A percentile compares a stretch with the other conserved stretches of the same genome.
Conservation (phyloP, 1,140 invertebrate species). For the Oedothorax gibbosus region DNA sequence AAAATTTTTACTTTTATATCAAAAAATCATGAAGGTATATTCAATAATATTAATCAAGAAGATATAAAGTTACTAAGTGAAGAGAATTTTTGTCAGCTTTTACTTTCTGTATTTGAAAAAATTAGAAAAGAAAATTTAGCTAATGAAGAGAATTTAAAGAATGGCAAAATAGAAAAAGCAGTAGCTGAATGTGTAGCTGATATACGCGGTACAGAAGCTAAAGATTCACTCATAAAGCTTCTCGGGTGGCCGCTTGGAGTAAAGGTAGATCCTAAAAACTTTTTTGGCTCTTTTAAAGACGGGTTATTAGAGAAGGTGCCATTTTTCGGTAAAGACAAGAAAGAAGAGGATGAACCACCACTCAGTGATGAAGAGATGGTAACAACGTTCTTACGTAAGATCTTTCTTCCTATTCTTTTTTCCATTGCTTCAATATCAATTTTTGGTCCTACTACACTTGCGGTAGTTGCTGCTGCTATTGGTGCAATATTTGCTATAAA, state of each 20-base stretch:
- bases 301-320: neutral
- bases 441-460: neutral
- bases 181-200: no score
- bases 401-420: neutral
- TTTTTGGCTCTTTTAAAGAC: neutral
- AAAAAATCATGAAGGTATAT: conserved; percentile 8
- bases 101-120: no score
- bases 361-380: conserved; percentile 12
- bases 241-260: no score
- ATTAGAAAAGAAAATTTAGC: no score
- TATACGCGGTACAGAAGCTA: no score
- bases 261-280: neutral
- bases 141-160: no score
- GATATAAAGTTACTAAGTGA: no score
- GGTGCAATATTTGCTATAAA: neutral
- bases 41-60: no score
- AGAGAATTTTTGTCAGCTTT: no score
- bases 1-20: conserved; percentile 9
- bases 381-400: neutral
- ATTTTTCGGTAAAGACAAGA: conserved; percentile 15
- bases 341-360: conserved; percentile 12
- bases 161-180: no score
- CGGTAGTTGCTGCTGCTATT: neutral
- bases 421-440: neutral
- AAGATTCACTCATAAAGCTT: no score